Conservation (phyloP, 2,888 invertebrate genomes). For the Oxystoma pomonae region DNA sequence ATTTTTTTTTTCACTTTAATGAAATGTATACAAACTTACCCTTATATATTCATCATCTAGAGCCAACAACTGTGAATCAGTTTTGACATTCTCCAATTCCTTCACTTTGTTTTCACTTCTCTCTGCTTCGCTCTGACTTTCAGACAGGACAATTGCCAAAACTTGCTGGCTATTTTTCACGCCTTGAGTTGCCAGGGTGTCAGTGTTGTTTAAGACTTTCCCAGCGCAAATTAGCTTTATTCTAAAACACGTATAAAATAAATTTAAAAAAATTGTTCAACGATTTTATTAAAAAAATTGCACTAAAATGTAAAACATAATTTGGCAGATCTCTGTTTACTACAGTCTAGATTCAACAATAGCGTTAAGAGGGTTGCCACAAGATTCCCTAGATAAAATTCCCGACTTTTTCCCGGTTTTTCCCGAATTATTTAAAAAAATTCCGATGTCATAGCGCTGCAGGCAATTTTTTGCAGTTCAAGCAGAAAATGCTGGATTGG, state of each 20-base stretch:
- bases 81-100: constrained; percentile 43
- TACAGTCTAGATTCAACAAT: no score
- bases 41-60: constrained; percentile 57
- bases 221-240: constrained; percentile 67
- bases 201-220: constrained; percentile 55
- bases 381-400: no score
- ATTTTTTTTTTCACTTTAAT: neutral
- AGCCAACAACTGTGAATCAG: constrained; percentile 46
- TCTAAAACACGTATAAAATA: no score
- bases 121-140: constrained; percentile 40
- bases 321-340: no score
- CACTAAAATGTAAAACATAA: no score
- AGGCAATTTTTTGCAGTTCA: no score
- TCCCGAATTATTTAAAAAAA: no score
- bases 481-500: no score
- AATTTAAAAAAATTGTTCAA: neutral
- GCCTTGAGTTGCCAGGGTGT: constrained; percentile 55
- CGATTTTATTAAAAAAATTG: constrained; percentile 5
- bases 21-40: constrained; percentile 46
- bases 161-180: constrained; percentile 66
- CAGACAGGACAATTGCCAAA: constrained; percentile 56
- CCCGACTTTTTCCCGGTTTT: no score
- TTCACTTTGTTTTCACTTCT: constrained; percentile 40
- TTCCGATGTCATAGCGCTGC: no score
- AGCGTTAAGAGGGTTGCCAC: no score